phyloP scores from a whole-genome alignment of 2,113 vertebrate genomes.

The Acrocephalus kingi region DNA sequence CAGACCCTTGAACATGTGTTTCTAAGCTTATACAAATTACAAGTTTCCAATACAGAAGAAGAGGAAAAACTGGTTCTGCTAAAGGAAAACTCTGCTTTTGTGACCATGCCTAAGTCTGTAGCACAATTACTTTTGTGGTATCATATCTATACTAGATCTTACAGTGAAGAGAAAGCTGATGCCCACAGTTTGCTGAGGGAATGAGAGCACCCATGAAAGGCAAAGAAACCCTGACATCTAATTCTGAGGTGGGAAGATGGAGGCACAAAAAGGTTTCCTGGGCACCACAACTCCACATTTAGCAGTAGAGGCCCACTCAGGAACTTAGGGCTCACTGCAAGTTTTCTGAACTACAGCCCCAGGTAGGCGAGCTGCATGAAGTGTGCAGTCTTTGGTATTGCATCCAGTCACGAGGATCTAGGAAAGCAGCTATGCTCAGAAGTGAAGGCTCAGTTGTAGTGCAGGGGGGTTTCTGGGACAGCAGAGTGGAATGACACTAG shows the following conservation, averaged over 20 bases:
- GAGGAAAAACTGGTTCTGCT: not conserved
- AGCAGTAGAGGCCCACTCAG: not conserved
- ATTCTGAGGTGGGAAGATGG: not conserved
- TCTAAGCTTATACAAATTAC: not conserved
- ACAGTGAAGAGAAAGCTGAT: not conserved
- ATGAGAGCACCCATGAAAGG: not conserved
- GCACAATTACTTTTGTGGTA: not conserved
- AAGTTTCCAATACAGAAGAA: not conserved
- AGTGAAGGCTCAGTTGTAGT: not conserved
- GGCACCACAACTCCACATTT: not conserved
- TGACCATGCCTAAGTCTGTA: not conserved
- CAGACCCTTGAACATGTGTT: not conserved
- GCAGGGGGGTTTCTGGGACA: not conserved
- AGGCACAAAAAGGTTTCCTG: not conserved
- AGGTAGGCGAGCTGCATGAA: not conserved
- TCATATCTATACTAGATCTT: not conserved
- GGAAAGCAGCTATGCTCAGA: not conserved
- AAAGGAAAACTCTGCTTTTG: not conserved
- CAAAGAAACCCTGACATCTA: not conserved
- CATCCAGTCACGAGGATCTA: not conserved
- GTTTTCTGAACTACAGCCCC: not conserved
- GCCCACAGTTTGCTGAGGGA: not conserved
- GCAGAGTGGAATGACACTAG: not conserved
- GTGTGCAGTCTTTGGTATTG: not conserved
- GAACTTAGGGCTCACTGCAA: not conserved